These are phyloP conservation scores for Ecliptopera silaceata DNA, from an alignment of 2,888 invertebrate genomes.

Conservation along the genomic window DNA sequence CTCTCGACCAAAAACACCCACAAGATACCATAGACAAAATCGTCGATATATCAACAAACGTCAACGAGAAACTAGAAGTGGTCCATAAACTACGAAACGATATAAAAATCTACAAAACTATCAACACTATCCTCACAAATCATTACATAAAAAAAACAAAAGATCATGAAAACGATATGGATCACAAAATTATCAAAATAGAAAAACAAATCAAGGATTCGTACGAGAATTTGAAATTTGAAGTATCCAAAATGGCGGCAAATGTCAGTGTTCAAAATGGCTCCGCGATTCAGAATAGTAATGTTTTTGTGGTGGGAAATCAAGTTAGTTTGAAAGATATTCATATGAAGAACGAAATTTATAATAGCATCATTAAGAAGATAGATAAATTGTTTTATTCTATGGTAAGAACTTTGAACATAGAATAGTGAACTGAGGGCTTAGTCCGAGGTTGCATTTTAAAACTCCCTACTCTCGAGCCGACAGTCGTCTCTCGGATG, in stretches of 20 bases:
- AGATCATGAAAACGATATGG: constrained; percentile 66
- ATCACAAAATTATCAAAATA: constrained; percentile 63
- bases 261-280: constrained; percentile 50
- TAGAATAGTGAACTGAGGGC: no score
- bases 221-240: constrained; percentile 62
- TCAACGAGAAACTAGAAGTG: constrained; percentile 75
- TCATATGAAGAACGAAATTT: constrained; percentile 65
- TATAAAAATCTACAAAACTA: constrained; percentile 74
- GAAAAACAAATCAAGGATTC: constrained; percentile 65
- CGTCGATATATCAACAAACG: constrained; percentile 61
- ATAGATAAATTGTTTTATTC: constrained; percentile 73
- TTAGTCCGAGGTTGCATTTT: no score
- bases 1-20: constrained; percentile 56
- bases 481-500: no score
- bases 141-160: constrained; percentile 72
- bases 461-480: no score
- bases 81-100: constrained; percentile 73
- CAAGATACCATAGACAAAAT: constrained; percentile 57
- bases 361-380: constrained; percentile 70
- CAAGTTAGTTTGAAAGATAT: constrained; percentile 64
- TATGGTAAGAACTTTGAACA: no score
- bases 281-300: constrained; percentile 64
- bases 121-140: constrained; percentile 74
- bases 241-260: constrained; percentile 53
- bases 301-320: constrained; percentile 65